phyloP scores from a whole-genome alignment of 2,888 invertebrate genomes.

The Tachina grossa region DNA sequence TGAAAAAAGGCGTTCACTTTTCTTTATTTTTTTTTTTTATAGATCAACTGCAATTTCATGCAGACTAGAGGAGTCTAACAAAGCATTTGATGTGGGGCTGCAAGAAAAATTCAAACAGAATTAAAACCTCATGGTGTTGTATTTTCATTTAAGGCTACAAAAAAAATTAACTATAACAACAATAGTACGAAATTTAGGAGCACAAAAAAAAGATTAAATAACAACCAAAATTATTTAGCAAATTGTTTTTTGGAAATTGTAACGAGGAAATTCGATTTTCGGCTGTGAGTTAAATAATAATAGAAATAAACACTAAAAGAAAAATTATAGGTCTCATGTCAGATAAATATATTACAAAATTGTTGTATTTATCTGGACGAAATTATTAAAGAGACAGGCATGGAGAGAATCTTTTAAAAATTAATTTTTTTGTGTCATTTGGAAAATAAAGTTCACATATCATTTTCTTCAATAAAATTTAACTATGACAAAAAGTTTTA shows the following conservation, averaged over 20 bases:
- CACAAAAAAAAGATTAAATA: background rate
- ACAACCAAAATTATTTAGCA: conserved; percentile 34
- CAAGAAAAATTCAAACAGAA: conserved; percentile 30
- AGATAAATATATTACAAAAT: background rate
- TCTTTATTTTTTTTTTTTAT: conserved; percentile 25
- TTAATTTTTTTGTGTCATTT: no score
- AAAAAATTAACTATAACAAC: conserved; percentile 51
- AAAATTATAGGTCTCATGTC: background rate
- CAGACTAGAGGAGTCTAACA: conserved; percentile 17
- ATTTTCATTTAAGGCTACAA: conserved; percentile 43
- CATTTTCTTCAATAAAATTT: no score
- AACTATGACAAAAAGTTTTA: no score
- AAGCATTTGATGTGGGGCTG: conserved; percentile 27
- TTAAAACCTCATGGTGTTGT: conserved; percentile 29
- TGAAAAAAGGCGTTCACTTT: conserved; percentile 68
- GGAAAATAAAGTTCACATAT: no score
- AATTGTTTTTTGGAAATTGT: conserved; percentile 60
- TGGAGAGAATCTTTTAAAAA: no score
- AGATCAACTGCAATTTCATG: conserved; percentile 34
- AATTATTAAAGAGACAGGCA: no score
- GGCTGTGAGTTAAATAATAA: conserved; percentile 13
- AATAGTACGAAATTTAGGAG: conserved; percentile 52
- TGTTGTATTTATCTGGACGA: no score
- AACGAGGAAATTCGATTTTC: conserved; percentile 43
- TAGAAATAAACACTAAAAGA: conserved; percentile 35